Evolutionary conservation across 2,113 vertebrate species (phyloP).

Genomic region (Chunga burmeisteri): DNA sequence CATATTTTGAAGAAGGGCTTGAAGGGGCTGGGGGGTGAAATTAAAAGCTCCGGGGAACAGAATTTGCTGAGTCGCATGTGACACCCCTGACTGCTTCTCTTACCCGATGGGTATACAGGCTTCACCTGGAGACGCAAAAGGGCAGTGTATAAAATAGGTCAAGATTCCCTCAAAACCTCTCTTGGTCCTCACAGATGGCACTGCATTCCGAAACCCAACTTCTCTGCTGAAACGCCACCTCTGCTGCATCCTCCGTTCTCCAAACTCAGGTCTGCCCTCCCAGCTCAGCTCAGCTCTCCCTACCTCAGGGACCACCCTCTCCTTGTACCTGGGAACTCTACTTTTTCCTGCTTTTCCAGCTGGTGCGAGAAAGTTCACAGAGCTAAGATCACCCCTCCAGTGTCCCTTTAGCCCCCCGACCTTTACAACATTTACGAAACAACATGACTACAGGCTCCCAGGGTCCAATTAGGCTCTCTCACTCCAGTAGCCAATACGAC

Average conservation of each 20-base stretch:
- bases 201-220: neutral
- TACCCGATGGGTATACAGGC: neutral
- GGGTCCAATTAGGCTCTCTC: slow-evolving; percentile 58
- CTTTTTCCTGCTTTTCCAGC: neutral
- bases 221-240: neutral
- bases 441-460: slow-evolving; percentile 62
- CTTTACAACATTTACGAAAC: slow-evolving; percentile 63
- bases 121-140: slow-evolving; percentile 14
- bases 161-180: neutral
- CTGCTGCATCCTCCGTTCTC: neutral
- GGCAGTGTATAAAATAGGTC: neutral
- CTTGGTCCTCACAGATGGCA: neutral
- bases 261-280: neutral
- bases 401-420: slow-evolving; percentile 25
- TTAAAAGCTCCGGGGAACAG: slow-evolving; percentile 24
- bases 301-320: neutral
- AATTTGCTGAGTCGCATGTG: neutral
- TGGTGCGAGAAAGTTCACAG: slow-evolving; percentile 6
- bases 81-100: neutral
- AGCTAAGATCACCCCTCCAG: slow-evolving; percentile 37
- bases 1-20: slow-evolving; percentile 6
- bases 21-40: neutral
- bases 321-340: neutral
- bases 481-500: slow-evolving; percentile 51
- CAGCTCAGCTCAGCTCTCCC: neutral